Evolutionary conservation across 2,113 vertebrate species (phyloP).

Genomic region (Silurus asotus): DNA sequence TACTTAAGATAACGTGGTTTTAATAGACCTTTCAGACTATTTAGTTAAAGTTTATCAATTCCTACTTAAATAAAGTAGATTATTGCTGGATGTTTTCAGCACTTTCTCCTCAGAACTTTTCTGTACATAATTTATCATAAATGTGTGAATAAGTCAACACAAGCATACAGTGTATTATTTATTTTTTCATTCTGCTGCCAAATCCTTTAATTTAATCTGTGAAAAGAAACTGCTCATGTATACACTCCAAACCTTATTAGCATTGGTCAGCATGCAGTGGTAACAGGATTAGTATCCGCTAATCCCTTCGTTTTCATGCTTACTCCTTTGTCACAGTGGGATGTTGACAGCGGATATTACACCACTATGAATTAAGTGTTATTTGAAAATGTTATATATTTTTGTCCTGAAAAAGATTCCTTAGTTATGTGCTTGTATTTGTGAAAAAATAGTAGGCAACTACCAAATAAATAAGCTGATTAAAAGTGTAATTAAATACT

Average conservation of each 20-base stretch:
- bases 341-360: conserved; percentile 31
- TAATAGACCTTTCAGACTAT: background rate
- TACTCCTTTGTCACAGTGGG: conserved; percentile 27
- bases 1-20: background rate
- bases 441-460: background rate
- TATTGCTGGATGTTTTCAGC: background rate
- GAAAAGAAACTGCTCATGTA: background rate
- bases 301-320: conserved; percentile 25
- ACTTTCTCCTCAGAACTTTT: background rate
- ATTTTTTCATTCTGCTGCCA: conserved; percentile 9
- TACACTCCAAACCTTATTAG: conserved; percentile 46
- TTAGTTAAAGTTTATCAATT: background rate
- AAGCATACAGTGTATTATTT: conserved; percentile 24
- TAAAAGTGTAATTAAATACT: background rate
- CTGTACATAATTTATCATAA: background rate
- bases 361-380: conserved; percentile 22
- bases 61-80: background rate
- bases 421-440: background rate
- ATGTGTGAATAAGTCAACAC: conserved; percentile 1
- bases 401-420: background rate
- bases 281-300: conserved; percentile 46
- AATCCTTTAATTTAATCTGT: conserved; percentile 40
- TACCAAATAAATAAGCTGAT: background rate
- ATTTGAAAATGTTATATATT: conserved; percentile 15
- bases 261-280: conserved; percentile 33